Base-by-base conservation (phyloP, 1,140 invertebrate genomes). In the Diplogasteroides magnus region DNA sequence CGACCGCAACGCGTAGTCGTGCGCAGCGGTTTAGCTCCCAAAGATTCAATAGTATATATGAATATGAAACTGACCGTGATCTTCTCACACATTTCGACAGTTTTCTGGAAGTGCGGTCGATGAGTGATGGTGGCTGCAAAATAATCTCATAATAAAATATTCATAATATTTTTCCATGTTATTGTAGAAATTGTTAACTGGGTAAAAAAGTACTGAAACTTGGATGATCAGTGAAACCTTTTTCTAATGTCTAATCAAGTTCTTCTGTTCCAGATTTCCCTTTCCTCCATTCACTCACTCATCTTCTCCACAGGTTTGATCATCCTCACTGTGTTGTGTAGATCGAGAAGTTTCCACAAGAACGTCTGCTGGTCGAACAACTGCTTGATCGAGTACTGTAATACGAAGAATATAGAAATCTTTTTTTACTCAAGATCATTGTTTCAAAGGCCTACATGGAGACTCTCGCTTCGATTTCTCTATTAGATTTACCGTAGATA, bases 281-380 rank as follows among this genome's bases (percentile, higher is more conserved):
- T 31, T 3, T 31, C 28, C 28, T n/a, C 15, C 27, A 14, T 19
- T 19, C 19, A n/a, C 59, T 67, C 31, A 72, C 70, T 67, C 56
- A 37, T 74, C 31, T 74, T 37, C 2, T 71, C 73, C 13, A 32
- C 37, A 25, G 59, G 29, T 13, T 27, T 72, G 31, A 71, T 28
- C 19, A 68, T 67, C 3, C 31, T 48, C 2, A 73, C 6, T 27
- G 73, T 69, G 14, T 31, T 31, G n/a, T 68, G 31, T 0, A 73
- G 28, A 32, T 74, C 70, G 23, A 73, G 56, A 56, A 73, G 62
- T 2, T 29, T 28, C 23, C 31, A 13, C 28, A 68, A 74, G 61
- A 74, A 74, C 57, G 56, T 59, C 28, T 74, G 73, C 55, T 74
- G 73, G 59, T 74, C 67, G 58, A 72, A 74, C 6, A 74, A 69